Conservation (phyloP, 2,113 vertebrate species). For the Brevimyrus niger region DNA sequence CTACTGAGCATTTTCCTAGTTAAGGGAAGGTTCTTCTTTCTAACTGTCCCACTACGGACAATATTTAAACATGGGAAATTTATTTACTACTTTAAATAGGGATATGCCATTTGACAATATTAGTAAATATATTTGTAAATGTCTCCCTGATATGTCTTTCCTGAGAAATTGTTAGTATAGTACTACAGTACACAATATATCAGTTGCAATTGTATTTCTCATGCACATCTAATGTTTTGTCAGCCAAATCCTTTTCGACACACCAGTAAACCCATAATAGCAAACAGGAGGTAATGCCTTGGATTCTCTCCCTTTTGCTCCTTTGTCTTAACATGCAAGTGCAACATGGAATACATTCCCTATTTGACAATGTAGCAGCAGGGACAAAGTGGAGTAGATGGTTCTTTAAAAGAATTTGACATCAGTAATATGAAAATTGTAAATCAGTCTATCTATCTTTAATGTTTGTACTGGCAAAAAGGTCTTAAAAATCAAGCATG, state of each 20-base stretch:
- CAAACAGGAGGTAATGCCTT: not conserved
- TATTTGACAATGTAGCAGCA: no score
- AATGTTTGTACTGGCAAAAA: not conserved
- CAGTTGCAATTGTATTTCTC: not conserved
- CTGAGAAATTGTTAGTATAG: not conserved
- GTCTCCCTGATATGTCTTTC: not conserved
- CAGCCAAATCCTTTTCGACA: not conserved
- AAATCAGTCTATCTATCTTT: no score
- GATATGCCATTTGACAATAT: not conserved
- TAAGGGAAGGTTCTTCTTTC: not conserved
- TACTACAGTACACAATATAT: not conserved
- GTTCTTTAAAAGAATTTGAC: not conserved
- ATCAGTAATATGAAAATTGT: not conserved
- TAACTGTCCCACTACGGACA: not conserved
- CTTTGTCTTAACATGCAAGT: not conserved
- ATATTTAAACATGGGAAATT: not conserved
- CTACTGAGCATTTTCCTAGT: not conserved
- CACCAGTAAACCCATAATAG: not conserved
- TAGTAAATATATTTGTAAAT: not conserved
- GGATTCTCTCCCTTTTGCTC: not conserved
- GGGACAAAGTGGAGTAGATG: no score
- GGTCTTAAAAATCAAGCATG: not conserved
- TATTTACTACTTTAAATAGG: not conserved
- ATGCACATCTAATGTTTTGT: not conserved
- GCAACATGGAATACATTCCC: no score